Conservation (phyloP, 2,113 vertebrate species). For the Monopterus albus region DNA sequence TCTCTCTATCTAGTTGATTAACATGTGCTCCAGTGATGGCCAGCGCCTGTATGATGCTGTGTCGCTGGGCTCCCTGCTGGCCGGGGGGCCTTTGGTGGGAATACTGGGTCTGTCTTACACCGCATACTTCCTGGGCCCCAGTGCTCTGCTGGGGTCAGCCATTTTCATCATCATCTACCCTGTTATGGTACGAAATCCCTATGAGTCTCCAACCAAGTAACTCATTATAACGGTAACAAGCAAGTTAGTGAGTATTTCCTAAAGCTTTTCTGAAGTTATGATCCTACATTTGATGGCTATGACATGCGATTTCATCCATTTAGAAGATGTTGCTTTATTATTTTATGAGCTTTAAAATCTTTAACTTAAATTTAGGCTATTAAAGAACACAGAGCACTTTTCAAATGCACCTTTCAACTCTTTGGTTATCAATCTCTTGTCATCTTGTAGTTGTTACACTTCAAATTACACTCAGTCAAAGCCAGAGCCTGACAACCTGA, state of each 20-base stretch:
- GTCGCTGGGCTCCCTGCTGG: constrained; percentile 79
- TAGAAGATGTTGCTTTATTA: neutral
- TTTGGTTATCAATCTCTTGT: constrained; percentile 46
- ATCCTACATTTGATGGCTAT: neutral
- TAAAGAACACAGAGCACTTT: constrained; percentile 34
- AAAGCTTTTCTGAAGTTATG: constrained; percentile 6
- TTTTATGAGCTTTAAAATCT: neutral
- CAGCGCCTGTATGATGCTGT: constrained; percentile 84
- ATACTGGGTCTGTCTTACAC: constrained; percentile 83
- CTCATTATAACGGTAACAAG: constrained; percentile 13
- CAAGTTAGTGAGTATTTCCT: neutral
- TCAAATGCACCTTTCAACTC: constrained; percentile 44
- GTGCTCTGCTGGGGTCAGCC: constrained; percentile 83
- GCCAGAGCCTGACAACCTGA: constrained; percentile 43
- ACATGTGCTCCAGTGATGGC: constrained; percentile 86
- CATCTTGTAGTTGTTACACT: constrained; percentile 48
- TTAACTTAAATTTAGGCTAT: constrained; percentile 22
- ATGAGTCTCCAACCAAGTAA: no score
- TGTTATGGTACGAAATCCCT: constrained; percentile 82
- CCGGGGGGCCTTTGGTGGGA: constrained; percentile 82
- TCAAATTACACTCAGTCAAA: constrained; percentile 47
- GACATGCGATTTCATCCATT: neutral
- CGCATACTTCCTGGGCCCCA: constrained; percentile 81
- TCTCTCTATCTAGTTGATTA: constrained; percentile 79
- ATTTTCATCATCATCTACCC: constrained; percentile 86